Conservation (phyloP, 2,888 invertebrate genomes). For the Mythimna pallens region DNA sequence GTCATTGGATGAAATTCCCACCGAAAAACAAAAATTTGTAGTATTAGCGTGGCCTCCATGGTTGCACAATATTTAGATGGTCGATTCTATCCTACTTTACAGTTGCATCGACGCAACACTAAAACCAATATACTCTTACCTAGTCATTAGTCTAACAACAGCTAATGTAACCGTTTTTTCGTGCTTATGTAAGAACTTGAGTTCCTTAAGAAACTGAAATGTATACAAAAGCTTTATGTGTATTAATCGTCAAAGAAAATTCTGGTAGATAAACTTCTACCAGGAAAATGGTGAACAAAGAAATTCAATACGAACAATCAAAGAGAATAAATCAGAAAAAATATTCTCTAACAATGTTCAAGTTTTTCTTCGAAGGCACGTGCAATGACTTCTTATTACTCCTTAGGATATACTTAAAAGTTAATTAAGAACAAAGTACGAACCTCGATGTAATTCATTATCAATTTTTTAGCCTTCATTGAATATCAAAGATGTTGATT, state of each 20-base stretch:
- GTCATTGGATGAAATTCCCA: too few relatives aligned
- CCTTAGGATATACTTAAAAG: slow-evolving; percentile 43
- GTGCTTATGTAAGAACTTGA: background rate
- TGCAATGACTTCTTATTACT: slow-evolving; percentile 27
- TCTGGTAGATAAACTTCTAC: background rate
- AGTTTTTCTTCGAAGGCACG: slow-evolving; percentile 28
- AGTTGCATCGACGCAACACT: too few relatives aligned
- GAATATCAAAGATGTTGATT: slow-evolving; percentile 55
- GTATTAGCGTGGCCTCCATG: too few relatives aligned
- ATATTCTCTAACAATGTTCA: slow-evolving; percentile 23
- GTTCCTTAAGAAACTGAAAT: background rate
- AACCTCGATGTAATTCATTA: slow-evolving; percentile 44
- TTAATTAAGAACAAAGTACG: slow-evolving; percentile 49
- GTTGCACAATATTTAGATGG: too few relatives aligned
- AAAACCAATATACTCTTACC: too few relatives aligned
- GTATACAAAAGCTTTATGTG: background rate
- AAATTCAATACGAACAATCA: slow-evolving; percentile 15
- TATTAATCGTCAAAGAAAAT: slow-evolving; percentile 1
- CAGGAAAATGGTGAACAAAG: slow-evolving; percentile 5
- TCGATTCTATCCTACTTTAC: too few relatives aligned
- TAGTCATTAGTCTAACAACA: too few relatives aligned
- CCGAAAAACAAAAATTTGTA: too few relatives aligned
- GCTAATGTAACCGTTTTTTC: too few relatives aligned
- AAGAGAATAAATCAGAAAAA: slow-evolving; percentile 23
- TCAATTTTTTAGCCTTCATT: slow-evolving; percentile 42